Evolutionary conservation across 1,140 invertebrate species (phyloP), one percentile per base, ranked within the genome.

Genomic region (Brachionus asplanchnoidis): DNA sequence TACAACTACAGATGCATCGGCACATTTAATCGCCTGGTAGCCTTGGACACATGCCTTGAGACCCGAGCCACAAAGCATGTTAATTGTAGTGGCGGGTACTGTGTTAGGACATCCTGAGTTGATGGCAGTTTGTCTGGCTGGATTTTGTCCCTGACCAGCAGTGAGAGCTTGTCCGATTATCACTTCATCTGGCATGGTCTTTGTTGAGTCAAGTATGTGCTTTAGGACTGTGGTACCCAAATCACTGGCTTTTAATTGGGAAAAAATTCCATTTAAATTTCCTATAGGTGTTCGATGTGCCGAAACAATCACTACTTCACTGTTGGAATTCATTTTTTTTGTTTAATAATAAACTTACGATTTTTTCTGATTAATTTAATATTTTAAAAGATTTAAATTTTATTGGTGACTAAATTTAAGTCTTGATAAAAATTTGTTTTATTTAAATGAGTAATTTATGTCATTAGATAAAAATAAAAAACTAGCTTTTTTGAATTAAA

Each of bases 51-150:
- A 92, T 80, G 94, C 90, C 93, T 94, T 94, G 1, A 96, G 88
- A 8, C 95, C 95, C 60, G 94, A 95, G 40, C 94, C 95, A 90
- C 95, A 96, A 3, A 96, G 88, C 93, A 95, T 94, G 87, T 95
- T 95, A 8, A 96, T 88, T n/a, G 91, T 89, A 88, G 92, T 93
- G 42, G 95, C 93, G 68, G 95, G 94, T 36, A 94, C 92, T 42
- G 90, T 87, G 85, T 92, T 88, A 40, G 94, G 94, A 86, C 96
- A 88, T n/a, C 94, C 94, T 75, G 94, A 94, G 86, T 92, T 92
- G 2, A 95, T 88, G 12, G 94, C 90, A 56, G 95, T 94, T 89
- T 95, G 94, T 85, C 95, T 91, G 0, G 94, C 94, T 83, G 95
- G 94, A 90, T 96, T 96, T 90, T 95, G 95, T 7, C 92, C 82